Evolutionary conservation across 1,140 invertebrate genomes (phyloP), one percentile per base, ranked within the genome.

Genomic region (Scylla paramamosain): DNA sequence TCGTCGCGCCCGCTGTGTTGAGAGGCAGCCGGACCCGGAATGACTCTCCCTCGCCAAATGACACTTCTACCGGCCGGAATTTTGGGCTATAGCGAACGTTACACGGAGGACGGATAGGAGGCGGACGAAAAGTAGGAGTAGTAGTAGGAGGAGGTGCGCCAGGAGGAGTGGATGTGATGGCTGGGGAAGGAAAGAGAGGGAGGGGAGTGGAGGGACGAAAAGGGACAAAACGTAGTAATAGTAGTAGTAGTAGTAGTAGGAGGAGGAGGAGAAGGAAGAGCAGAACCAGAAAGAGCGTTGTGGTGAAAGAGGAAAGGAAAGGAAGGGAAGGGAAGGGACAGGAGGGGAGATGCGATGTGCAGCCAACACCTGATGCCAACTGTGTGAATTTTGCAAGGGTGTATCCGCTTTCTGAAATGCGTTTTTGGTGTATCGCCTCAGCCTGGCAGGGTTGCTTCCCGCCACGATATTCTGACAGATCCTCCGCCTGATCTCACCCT

Each of bases 401-500:
- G 25, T 25, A 77, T 77, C 67, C 67, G 67, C 67, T 77, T 77
- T 77, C 67, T 77, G 67, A 77, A n/a, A 77, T 25, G 67, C 67
- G 16, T 77, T 77, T 77, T 77, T 77, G 67, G 67, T 77, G 67
- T 77, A 77, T 77, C 25, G 67, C 67, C 52, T 77, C 67, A 77
- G 20, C 67, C 20, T 25, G 20, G 25, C 6, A 20, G 67, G 67
- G 20, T 7, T 0, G 20, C 67, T n/a, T 77, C 25, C 25, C 25
- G 25, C 67, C 67, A 12, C 67, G 67, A n/a, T n/a, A 77, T 77
- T 25, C 6, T n/a, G 16, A n/a, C 25, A 20, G n/a, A n/a, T 77
- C 20, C 67, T 1, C 2, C 25, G 67, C 67, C 67, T 77, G 25
- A 77, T 77, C 67, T 77, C 20, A 12, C 67, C 67, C 6, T 77